A percentile compares a stretch with the other conserved stretches of the same genome.
These are phyloP conservation scores for Andrena hattorfiana DNA, from an alignment of 2,888 invertebrate genomes.

Conservation along the genomic window DNA sequence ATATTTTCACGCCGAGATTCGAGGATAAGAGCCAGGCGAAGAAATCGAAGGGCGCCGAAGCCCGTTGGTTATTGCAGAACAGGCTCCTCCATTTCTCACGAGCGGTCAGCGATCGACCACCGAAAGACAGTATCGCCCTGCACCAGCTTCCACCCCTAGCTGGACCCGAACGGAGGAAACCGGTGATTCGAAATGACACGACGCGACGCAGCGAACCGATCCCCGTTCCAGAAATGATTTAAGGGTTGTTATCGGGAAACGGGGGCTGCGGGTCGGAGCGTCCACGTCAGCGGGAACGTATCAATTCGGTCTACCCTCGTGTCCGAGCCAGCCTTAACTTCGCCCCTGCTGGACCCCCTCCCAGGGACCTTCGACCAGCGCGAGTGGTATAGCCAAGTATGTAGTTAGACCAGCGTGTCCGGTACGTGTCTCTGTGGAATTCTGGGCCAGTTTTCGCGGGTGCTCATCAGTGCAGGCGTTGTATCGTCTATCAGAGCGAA, in stretches of 20 bases:
- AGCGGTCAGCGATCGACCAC: neutral
- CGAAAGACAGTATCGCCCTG: constrained; percentile 4
- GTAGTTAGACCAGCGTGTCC: neutral
- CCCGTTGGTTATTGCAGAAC: neutral
- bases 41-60: too few species aligned
- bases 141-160: neutral
- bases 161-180: constrained; percentile 13
- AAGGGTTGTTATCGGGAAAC: constrained; percentile 76
- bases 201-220: constrained; percentile 7
- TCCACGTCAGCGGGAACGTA: constrained; percentile 76
- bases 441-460: constrained; percentile 12
- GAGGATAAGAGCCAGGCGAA: neutral
- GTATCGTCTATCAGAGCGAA: constrained; percentile 72
- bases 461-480: constrained; percentile 58
- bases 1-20: neutral
- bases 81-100: neutral
- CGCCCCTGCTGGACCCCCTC: neutral
- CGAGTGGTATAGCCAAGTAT: neutral
- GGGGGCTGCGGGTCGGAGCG: constrained; percentile 67
- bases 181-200: constrained; percentile 20
- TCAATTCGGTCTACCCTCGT: constrained; percentile 68
- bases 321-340: constrained; percentile 40
- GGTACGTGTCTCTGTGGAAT: neutral
- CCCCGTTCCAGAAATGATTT: constrained; percentile 73
- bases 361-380: constrained; percentile 6